Base-by-base conservation (phyloP, 1,140 invertebrate species). In the Philopotamus ludificatus region DNA sequence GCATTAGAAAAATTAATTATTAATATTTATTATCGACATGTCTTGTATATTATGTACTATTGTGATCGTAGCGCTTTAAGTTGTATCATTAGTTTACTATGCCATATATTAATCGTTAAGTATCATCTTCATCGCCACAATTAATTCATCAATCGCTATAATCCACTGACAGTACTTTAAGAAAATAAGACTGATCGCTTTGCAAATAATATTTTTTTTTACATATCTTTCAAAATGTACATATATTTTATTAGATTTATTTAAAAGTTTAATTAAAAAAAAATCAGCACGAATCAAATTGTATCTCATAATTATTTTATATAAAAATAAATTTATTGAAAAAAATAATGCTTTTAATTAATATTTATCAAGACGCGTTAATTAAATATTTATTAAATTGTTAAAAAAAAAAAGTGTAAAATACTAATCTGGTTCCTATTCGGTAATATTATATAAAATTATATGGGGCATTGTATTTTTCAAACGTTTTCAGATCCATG, bases 301-400 rank as follows among this genome's bases (percentile, higher is more conserved):
- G 65, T 67, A 67, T 67, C 65, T 67, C 65, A 67, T 67, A 47
- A 47, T n/a, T n/a, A n/a, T n/a, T n/a, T n/a, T n/a, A n/a, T n/a
- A n/a, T n/a, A n/a, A n/a, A n/a, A n/a, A n/a, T n/a, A n/a, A n/a
- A n/a, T n/a, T n/a, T n/a, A n/a, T n/a, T n/a, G n/a, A n/a, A n/a
- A n/a, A n/a, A n/a, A n/a, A n/a, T n/a, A n/a, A n/a, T n/a, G n/a
- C n/a, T n/a, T n/a, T n/a, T n/a, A n/a, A n/a, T n/a, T n/a, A n/a
- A n/a, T n/a, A n/a, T n/a, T n/a, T n/a, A n/a, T n/a, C n/a, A n/a
- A n/a, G n/a, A n/a, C n/a, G n/a, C n/a, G n/a, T n/a, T n/a, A n/a
- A n/a, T n/a, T n/a, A n/a, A n/a, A n/a, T n/a, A n/a, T n/a, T n/a
- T n/a, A n/a, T n/a, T n/a, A n/a, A n/a, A n/a, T n/a, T n/a, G n/a